Percentiles rank a stretch among this genome's conserved stretches.
Conservation (phyloP, 2,797 vertebrate species). For the Fistularia tabacaria region DNA sequence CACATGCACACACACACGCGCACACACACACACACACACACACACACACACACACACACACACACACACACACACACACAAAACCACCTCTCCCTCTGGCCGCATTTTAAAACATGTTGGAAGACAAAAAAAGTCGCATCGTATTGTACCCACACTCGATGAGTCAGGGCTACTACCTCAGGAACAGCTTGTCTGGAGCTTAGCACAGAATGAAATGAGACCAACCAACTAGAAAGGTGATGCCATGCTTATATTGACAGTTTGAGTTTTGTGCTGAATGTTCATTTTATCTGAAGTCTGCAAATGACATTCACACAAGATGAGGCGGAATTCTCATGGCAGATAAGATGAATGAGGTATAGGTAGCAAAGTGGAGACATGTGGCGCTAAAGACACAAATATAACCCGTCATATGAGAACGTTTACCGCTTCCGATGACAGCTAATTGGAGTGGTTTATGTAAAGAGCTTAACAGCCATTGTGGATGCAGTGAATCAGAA, state of each 20-base stretch:
- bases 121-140: constrained; percentile 62
- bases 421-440: neutral
- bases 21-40: constrained; percentile 6
- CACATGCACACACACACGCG: neutral
- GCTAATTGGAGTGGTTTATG: too few relatives aligned
- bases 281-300: neutral
- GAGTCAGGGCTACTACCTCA: constrained; percentile 30
- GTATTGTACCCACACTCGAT: constrained; percentile 48
- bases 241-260: too few relatives aligned
- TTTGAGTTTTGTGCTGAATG: neutral
- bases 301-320: constrained; percentile 4
- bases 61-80: neutral
- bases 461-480: too few relatives aligned
- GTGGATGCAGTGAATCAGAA: too few relatives aligned
- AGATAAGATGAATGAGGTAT: neutral
- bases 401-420: neutral
- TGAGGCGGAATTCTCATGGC: neutral
- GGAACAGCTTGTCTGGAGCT: neutral
- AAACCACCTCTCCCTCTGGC: constrained; percentile 12
- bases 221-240: neutral
- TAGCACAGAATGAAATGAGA: neutral
- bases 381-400: constrained; percentile 1
- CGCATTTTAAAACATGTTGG: constrained; percentile 57
- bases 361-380: constrained; percentile 4
- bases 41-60: neutral